These are phyloP conservation scores for Ectemnius cavifrons DNA, from an alignment of 2,888 invertebrate species.

Conservation along the genomic window DNA sequence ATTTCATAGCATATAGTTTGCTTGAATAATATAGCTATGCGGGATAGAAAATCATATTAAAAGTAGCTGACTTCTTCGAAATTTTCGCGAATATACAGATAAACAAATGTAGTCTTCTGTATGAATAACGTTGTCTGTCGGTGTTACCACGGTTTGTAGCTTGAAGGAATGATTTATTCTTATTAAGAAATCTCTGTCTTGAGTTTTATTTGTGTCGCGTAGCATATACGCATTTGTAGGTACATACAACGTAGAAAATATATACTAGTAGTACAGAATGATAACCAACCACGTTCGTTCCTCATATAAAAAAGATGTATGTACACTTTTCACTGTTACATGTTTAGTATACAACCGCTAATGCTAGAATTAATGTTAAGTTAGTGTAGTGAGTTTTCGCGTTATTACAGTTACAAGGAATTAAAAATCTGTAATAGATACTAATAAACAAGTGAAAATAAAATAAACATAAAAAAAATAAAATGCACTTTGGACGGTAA, in stretches of 20 bases:
- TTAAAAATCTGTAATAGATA: constrained; percentile 57
- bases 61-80: too few relatives aligned
- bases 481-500: constrained; percentile 76
- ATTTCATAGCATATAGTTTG: too few relatives aligned
- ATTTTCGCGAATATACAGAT: too few relatives aligned
- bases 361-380: constrained; percentile 47
- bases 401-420: constrained; percentile 44
- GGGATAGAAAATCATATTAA: too few relatives aligned
- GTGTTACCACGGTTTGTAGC: too few relatives aligned
- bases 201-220: constrained; percentile 44
- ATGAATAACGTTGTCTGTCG: too few relatives aligned
- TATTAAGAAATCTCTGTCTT: constrained; percentile 2
- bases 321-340: constrained; percentile 55
- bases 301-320: constrained; percentile 64
- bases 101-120: too few relatives aligned
- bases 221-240: constrained; percentile 38
- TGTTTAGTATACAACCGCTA: constrained; percentile 46
- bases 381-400: constrained; percentile 50
- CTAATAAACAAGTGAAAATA: constrained; percentile 45
- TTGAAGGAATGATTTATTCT: background rate
- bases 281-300: constrained; percentile 39
- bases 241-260: constrained; percentile 52
- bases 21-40: too few relatives aligned
- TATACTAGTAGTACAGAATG: constrained; percentile 47
- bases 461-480: constrained; percentile 61